Evolutionary conservation across 2,797 vertebrate species (phyloP).

Genomic region (Anguilla obscura): DNA sequence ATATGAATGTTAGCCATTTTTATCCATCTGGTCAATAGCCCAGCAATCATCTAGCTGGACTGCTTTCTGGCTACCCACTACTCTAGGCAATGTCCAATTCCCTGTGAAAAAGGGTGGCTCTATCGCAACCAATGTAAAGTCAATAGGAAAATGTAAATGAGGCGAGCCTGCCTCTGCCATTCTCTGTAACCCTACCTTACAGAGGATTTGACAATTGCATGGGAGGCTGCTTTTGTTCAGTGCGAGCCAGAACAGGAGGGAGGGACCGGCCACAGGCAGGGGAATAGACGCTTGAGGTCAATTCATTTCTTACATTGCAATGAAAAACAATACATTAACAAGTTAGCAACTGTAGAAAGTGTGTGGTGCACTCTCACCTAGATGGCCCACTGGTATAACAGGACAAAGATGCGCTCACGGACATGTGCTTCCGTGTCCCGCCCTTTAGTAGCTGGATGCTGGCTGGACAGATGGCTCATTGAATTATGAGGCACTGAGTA

Average conservation of each 20-base stretch:
- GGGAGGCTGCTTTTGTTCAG: not conserved
- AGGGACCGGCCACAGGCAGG: not conserved
- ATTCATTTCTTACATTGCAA: not conserved
- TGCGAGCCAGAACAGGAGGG: not conserved
- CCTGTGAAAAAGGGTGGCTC: not conserved
- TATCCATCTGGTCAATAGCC: conserved; percentile 8
- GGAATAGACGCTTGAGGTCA: not conserved
- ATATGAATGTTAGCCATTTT: conserved; percentile 30
- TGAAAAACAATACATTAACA: not conserved
- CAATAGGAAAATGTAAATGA: not conserved
- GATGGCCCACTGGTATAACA: not conserved
- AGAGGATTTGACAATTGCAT: not conserved
- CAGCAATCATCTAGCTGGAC: not conserved
- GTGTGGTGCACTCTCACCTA: not conserved
- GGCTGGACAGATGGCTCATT: conserved; percentile 55
- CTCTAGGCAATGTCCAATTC: not conserved
- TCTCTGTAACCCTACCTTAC: not conserved
- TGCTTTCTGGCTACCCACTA: not conserved
- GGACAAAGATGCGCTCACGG: not conserved
- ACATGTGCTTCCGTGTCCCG: not conserved
- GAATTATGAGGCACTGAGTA: conserved; percentile 71
- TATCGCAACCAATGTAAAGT: not conserved
- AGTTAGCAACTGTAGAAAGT: not conserved
- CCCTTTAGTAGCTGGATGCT: no score
- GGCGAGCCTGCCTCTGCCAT: not conserved